These are phyloP conservation scores for Tholera decimalis DNA, from an alignment of 2,888 invertebrate genomes.

Conservation along the genomic window DNA sequence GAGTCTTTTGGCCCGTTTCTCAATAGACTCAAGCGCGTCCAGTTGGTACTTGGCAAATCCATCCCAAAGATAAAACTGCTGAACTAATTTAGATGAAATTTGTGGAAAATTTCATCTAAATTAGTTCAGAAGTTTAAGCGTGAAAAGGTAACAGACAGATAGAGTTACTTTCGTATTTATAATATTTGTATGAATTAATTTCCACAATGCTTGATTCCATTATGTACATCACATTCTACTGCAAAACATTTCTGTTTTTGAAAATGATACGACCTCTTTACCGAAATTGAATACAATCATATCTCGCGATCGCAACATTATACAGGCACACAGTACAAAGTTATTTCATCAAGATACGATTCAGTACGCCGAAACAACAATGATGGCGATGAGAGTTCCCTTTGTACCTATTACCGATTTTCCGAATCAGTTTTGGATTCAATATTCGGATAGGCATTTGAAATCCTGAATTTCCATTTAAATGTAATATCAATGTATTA, in stretches of 20 bases:
- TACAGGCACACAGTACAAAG: not conserved
- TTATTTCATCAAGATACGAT: slow-evolving; percentile 38
- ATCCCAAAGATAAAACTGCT: too few species aligned
- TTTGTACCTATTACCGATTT: slow-evolving; percentile 4
- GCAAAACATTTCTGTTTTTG: not conserved
- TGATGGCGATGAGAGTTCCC: slow-evolving; percentile 12
- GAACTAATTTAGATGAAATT: too few species aligned
- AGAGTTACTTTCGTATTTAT: too few species aligned
- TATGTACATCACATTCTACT: not conserved
- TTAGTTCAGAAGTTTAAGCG: too few species aligned
- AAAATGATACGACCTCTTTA: slow-evolving; percentile 3
- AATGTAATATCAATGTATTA: not conserved
- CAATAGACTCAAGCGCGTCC: too few species aligned
- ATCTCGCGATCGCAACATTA: slow-evolving; percentile 13
- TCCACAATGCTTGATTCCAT: too few species aligned
- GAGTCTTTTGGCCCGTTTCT: too few species aligned
- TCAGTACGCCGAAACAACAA: slow-evolving; percentile 30
- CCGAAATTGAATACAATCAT: slow-evolving; percentile 25
- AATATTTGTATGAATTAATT: too few species aligned
- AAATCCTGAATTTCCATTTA: not conserved
- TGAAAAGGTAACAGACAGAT: too few species aligned
- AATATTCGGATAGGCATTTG: not conserved
- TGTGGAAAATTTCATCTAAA: too few species aligned
- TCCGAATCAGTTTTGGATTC: slow-evolving; percentile 27
- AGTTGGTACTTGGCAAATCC: too few species aligned